phyloP scores from a whole-genome alignment of 2,888 invertebrate species.

The Lordiphosa andalusiaca region DNA sequence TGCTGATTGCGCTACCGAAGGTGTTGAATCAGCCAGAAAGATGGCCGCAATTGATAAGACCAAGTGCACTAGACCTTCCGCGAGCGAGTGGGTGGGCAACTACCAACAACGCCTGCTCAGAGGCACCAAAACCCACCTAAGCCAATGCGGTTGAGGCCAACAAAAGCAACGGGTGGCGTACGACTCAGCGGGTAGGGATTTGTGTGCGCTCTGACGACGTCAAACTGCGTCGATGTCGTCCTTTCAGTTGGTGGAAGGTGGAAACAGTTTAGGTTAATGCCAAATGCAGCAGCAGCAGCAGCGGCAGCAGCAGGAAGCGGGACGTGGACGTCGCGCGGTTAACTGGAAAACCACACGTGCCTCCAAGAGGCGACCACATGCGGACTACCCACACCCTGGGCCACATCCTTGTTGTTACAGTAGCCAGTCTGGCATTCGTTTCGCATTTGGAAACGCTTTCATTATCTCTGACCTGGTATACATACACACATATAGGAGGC shows the following conservation, averaged over 20 bases:
- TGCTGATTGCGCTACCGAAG: slow-evolving; percentile 57
- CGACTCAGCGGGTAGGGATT: slow-evolving; percentile 15
- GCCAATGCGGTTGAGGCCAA: slow-evolving; percentile 8
- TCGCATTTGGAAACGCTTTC: slow-evolving; percentile 78
- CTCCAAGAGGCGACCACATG: slow-evolving; percentile 67
- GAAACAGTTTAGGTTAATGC: slow-evolving; percentile 75
- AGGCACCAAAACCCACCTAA: slow-evolving; percentile 3
- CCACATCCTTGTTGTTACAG: slow-evolving; percentile 61
- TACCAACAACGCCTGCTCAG: neutral
- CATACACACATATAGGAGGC: too few species aligned
- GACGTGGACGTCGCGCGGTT: slow-evolving; percentile 44
- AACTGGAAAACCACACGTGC: slow-evolving; percentile 78
- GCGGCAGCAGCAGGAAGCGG: slow-evolving; percentile 49
- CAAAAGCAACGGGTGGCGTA: slow-evolving; percentile 13
- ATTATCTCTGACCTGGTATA: slow-evolving; percentile 47
- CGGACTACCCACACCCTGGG: slow-evolving; percentile 37
- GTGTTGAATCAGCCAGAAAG: slow-evolving; percentile 54
- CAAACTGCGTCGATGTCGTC: slow-evolving; percentile 71
- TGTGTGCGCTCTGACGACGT: slow-evolving; percentile 44
- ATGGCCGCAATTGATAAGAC: slow-evolving; percentile 51
- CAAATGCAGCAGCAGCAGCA: slow-evolving; percentile 21
- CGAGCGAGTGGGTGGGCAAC: slow-evolving; percentile 42
- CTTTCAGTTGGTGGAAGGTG: slow-evolving; percentile 70
- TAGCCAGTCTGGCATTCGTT: slow-evolving; percentile 73
- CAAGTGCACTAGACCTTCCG: slow-evolving; percentile 10